Base-by-base conservation (phyloP, 2,113 vertebrate genomes). In the Columbina picui region DNA sequence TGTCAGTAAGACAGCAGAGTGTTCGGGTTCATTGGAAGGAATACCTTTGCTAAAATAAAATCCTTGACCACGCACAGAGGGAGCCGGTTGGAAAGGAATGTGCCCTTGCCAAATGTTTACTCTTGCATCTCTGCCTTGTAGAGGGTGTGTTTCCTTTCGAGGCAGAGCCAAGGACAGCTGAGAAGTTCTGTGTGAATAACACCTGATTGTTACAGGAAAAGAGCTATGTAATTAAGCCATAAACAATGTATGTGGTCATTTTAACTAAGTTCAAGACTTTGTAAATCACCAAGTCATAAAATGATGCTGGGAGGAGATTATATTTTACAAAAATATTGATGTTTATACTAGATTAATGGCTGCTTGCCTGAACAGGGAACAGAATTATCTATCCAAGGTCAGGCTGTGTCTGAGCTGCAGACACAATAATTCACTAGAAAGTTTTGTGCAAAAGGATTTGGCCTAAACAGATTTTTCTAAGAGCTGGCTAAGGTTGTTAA, bases 301-400 rank as follows among this genome's bases (percentile, higher is more conserved):
- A 56, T 87, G 96, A 93, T 96, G 94, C 80, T 95, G 77, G 64
- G 74, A 53, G 38, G 8, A 91, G 64, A 81, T 97, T 94, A 80
- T 77, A 95, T 93, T 97, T 97, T 97, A 94, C 96, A 94, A 97
- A 98, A 98, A 97, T 98, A 97, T 89, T 96, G 84, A 93, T 96
- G 89, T 97, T 98, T 98, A 93, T 52, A 17, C 71, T 93, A 94
- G 95, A 98, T 97, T 98, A 98, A 98, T 97, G 95, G 78, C 92
- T 96, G 68, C 97, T 95, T 97, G 76, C 92, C 88, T 94, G 9
- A 93, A 38, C 0, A 0, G 39, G 78, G 63, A 85, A 36, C 69
- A 65, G 43, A 68, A 3, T 45, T 88, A 78, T 87, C 65, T 94
- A 16, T 64, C 64, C 94, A 96, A 96, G 91, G 91, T 96, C 93